Conservation (phyloP, 2,113 vertebrate genomes). For the Trachemys scripta region DNA sequence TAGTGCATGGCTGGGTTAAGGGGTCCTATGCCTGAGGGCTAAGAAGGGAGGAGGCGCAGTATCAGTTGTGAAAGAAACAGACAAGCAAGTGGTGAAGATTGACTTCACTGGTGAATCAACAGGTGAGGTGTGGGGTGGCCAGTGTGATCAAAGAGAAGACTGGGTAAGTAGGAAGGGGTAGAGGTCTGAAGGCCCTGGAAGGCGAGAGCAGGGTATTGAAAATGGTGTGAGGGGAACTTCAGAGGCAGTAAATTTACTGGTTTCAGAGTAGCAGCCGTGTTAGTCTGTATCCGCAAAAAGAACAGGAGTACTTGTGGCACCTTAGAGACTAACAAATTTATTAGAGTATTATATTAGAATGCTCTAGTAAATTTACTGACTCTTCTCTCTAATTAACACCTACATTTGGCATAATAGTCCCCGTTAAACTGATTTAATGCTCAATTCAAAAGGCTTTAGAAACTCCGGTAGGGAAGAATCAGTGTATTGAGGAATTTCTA, state of each 20-base stretch:
- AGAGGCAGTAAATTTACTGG: neutral
- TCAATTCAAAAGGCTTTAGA: slow-evolving; percentile 18
- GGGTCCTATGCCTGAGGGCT: neutral
- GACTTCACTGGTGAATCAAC: neutral
- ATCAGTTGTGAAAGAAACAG: neutral
- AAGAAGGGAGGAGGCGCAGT: neutral
- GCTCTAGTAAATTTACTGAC: neutral
- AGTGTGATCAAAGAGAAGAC: neutral
- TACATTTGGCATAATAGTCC: slow-evolving; percentile 4
- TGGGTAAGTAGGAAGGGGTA: neutral
- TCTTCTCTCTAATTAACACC: slow-evolving; percentile 38
- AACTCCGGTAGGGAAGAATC: neutral
- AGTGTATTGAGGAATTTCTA: rapidly evolving
- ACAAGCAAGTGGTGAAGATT: neutral
- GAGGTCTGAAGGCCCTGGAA: neutral
- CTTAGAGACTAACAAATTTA: too few species aligned
- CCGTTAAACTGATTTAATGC: slow-evolving; percentile 23
- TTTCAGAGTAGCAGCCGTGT: too few species aligned
- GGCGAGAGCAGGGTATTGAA: neutral
- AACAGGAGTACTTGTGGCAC: too few species aligned
- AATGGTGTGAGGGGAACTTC: rapidly evolving
- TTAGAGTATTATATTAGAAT: too few species aligned
- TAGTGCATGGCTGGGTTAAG: neutral
- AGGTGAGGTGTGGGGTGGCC: neutral
- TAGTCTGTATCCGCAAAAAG: too few species aligned